Base-by-base conservation (phyloP, 2,113 vertebrate genomes). In the Cervus canadensis region DNA sequence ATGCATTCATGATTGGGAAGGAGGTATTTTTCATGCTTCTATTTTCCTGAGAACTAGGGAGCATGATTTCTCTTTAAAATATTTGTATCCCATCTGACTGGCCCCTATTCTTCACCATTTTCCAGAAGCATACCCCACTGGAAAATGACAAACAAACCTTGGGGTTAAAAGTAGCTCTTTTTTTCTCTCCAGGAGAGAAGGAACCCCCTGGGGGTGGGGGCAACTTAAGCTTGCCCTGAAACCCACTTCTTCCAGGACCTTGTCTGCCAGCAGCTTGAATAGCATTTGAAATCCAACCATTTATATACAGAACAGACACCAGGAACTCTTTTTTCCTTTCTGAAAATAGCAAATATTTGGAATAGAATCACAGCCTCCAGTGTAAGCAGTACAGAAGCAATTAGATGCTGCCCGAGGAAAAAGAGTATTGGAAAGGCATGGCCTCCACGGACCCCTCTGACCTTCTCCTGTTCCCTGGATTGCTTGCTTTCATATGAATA, bases 341-440 rank as follows among this genome's bases (percentile, higher is more conserved):
- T 54, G 5, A 92, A 62, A 97, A 93, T 91, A 96, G 93, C 57
- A 97, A 57, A 52, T 93, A 93, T 87, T 94, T 94, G 86, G 33
- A 97, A 56, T n/a, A 78, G 64, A 89, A 81, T 97, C 87, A 36
- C 95, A 64, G 96, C 8, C 48, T 94, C 40, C 40, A 96, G 26
- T 87, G 8, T 91, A 89, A 97, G 84, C 57, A 85, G 50, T 95
- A 83, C 60, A 94, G 87, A 91, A 97, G 81, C n/a, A 95, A 89
- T 89, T 88, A 91, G 76, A 95, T 87, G 92, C 62, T 85, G 57
- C 76, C 57, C 82, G 90, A 76, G 96, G 85, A 87, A 48, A 59
- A 74, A 82, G 54, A 45, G 91, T 71, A 76, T 33, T 91, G 94
- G 90, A 92, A 25, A 89, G 71, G 81, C 94, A 76, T 57, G 79